Conservation (phyloP, 2,797 vertebrate species). For the Chaetophractus vellerosus region DNA sequence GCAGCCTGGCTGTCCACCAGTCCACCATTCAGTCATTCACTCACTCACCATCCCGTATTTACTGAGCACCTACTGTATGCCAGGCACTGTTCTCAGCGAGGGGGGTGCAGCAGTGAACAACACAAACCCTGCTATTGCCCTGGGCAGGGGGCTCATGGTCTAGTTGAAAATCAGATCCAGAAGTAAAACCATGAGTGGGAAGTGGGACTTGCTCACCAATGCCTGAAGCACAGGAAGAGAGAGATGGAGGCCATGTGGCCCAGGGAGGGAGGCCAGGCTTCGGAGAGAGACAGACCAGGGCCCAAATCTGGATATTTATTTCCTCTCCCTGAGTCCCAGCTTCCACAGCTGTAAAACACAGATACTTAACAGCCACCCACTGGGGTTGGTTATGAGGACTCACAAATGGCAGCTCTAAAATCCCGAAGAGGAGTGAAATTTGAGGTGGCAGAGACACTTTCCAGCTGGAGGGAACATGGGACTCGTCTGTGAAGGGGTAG, state of each 20-base stretch:
- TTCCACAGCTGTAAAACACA: background rate
- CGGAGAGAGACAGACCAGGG: rapidly evolving
- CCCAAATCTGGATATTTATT: rapidly evolving
- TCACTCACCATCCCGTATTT: background rate
- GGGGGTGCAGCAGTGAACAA: rapidly evolving
- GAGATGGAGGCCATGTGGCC: rapidly evolving
- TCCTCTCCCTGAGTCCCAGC: background rate
- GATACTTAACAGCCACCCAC: rapidly evolving
- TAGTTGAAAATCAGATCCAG: background rate
- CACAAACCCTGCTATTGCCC: rapidly evolving
- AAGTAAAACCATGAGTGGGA: too few species aligned
- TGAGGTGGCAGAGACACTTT: background rate
- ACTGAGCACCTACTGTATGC: background rate
- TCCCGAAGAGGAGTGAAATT: background rate
- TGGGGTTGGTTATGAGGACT: background rate
- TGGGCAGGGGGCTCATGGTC: background rate
- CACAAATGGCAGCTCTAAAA: background rate
- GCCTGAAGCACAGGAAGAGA: background rate
- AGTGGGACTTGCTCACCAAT: rapidly evolving
- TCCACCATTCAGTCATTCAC: background rate
- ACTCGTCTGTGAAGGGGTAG: background rate
- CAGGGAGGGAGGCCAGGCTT: background rate
- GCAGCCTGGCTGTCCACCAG: background rate
- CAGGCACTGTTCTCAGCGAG: background rate
- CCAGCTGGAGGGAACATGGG: rapidly evolving